These are phyloP conservation scores for Epinephelus lanceolatus DNA, from an alignment of 2,113 vertebrate species.

Conservation along the genomic window DNA sequence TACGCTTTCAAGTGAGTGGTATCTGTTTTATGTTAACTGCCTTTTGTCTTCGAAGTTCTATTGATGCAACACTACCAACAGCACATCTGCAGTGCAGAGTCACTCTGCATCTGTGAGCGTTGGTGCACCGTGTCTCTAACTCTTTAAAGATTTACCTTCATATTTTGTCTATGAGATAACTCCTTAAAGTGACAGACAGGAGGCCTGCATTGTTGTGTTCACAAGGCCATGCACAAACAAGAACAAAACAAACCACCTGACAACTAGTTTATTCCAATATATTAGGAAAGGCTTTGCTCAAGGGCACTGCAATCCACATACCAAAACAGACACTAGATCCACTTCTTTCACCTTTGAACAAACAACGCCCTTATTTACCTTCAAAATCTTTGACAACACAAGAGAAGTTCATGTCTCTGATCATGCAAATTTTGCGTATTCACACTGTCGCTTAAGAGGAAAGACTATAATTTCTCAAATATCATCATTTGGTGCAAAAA, in stretches of 20 bases:
- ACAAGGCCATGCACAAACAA: neutral
- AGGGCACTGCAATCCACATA: neutral
- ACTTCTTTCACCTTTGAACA: neutral
- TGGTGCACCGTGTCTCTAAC: neutral
- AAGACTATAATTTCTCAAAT: neutral
- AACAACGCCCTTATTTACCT: neutral
- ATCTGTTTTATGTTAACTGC: constrained; percentile 29
- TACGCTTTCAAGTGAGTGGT: neutral
- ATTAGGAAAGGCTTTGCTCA: constrained; percentile 7
- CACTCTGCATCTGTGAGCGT: neutral
- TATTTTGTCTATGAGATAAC: neutral
- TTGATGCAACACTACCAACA: neutral
- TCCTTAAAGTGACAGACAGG: neutral
- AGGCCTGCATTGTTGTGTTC: neutral
- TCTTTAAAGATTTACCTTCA: neutral
- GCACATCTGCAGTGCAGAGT: constrained; percentile 26
- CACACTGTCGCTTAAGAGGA: neutral
- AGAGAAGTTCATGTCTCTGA: neutral
- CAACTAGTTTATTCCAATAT: neutral
- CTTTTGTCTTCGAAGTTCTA: neutral
- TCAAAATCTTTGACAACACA: neutral
- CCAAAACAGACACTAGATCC: neutral
- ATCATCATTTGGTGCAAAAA: neutral
- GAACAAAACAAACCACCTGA: constrained; percentile 13
- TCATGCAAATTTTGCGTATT: neutral